Percentiles rank a stretch among this genome's conserved stretches.
phyloP scores from a whole-genome alignment of 2,888 invertebrate genomes.

The Ophioninae sp. region DNA sequence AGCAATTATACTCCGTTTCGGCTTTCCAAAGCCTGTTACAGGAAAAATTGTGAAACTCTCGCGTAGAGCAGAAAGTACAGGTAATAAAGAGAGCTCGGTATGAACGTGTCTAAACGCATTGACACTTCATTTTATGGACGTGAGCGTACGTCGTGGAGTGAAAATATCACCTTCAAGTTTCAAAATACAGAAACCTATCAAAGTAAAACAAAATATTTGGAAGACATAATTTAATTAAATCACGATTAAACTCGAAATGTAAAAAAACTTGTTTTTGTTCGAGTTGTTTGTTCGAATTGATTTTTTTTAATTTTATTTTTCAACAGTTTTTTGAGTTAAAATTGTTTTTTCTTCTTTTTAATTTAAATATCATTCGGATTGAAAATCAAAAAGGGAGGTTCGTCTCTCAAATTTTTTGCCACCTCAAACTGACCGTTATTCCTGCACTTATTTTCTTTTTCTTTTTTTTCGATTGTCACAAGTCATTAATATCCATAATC shows the following conservation, averaged over 20 bases:
- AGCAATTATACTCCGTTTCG: slow-evolving; percentile 20
- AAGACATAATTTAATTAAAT: background rate
- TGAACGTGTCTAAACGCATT: slow-evolving; percentile 32
- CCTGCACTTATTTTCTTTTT: background rate
- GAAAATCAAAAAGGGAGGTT: no score
- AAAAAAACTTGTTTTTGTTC: no score
- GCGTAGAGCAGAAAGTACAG: slow-evolving; percentile 33
- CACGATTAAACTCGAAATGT: no score
- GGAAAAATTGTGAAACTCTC: slow-evolving; percentile 47
- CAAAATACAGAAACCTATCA: slow-evolving; percentile 26
- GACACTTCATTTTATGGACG: slow-evolving; percentile 30
- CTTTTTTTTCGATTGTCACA: background rate
- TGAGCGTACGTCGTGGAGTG: slow-evolving; percentile 34
- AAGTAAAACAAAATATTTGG: slow-evolving; percentile 21
- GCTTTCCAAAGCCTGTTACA: slow-evolving; percentile 47
- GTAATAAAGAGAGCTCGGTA: slow-evolving; percentile 20
- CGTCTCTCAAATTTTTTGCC: background rate
- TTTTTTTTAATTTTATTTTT: no score
- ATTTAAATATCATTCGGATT: no score
- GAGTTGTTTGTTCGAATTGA: no score
- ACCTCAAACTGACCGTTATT: background rate
- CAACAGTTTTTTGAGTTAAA: no score
- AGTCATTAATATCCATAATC: background rate
- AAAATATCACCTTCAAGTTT: slow-evolving; percentile 46
- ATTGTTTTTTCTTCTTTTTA: no score